phyloP scores from a whole-genome alignment of 2,113 vertebrate genomes.

The Bubo blakistoni region DNA sequence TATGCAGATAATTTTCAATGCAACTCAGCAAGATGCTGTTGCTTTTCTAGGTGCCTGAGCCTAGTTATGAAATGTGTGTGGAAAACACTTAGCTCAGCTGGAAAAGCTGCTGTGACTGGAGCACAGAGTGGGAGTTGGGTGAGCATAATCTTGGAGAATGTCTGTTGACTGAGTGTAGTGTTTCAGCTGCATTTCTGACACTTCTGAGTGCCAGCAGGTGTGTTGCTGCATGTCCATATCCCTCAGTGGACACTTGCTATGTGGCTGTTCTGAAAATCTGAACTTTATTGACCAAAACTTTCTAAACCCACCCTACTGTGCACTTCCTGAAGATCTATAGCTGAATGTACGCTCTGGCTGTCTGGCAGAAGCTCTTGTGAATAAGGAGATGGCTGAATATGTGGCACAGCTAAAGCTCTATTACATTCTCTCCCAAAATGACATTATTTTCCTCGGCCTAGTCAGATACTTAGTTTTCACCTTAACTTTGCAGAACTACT shows the following conservation, averaged over 20 bases:
- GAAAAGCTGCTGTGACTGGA: constrained; percentile 8
- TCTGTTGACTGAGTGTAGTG: not conserved
- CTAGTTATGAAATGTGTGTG: constrained; percentile 16
- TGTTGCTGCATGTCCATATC: not conserved
- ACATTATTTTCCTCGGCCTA: not conserved
- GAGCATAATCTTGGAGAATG: not conserved
- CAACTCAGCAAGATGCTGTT: not conserved
- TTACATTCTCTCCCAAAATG: not conserved
- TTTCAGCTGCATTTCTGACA: constrained; percentile 2
- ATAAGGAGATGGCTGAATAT: not conserved
- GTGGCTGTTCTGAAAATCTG: not conserved
- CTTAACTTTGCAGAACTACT: not conserved
- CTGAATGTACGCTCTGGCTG: not conserved
- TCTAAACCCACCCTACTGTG: not conserved
- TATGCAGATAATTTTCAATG: not conserved
- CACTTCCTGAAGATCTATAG: not conserved
- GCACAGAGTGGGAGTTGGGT: constrained; percentile 15
- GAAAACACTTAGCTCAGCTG: constrained; percentile 13
- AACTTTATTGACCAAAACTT: not conserved
- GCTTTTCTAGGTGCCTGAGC: constrained; percentile 20
- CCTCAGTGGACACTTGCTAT: not conserved
- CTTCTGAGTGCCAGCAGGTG: not conserved
- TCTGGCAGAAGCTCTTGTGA: not conserved
- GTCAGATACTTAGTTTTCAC: not conserved
- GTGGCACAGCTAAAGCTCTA: not conserved